These are phyloP conservation scores for Gambusia affinis DNA, from an alignment of 2,113 vertebrate genomes.

Conservation along the genomic window DNA sequence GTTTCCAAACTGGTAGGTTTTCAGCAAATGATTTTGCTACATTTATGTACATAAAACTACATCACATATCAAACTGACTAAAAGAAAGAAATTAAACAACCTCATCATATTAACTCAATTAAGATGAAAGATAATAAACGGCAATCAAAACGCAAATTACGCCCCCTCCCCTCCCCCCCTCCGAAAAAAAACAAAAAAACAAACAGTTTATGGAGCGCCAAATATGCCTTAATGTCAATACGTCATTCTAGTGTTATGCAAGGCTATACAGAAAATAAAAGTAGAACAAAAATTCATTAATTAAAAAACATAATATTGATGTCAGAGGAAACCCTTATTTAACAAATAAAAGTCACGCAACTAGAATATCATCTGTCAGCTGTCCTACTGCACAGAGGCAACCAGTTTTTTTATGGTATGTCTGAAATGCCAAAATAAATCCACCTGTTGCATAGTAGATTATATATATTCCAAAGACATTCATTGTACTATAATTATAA, in stretches of 20 bases:
- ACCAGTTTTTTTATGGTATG: no score
- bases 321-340: background rate
- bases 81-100: background rate
- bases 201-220: background rate
- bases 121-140: no score
- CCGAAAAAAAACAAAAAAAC: no score
- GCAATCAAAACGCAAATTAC: background rate
- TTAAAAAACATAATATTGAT: background rate
- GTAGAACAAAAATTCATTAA: background rate
- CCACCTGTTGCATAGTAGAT: no score
- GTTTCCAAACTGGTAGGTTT: conserved; percentile 81
- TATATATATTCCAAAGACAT: background rate
- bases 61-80: background rate
- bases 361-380: no score
- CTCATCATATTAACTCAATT: no score
- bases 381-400: no score
- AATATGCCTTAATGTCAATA: background rate
- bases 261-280: background rate
- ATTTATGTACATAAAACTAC: background rate
- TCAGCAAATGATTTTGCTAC: background rate
- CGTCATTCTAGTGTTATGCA: background rate
- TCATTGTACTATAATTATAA: background rate
- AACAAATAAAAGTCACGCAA: no score
- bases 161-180: no score
- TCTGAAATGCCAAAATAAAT: no score